Evolutionary conservation across 2,888 invertebrate genomes (phyloP).

Genomic region (Idaea dimidiata): DNA sequence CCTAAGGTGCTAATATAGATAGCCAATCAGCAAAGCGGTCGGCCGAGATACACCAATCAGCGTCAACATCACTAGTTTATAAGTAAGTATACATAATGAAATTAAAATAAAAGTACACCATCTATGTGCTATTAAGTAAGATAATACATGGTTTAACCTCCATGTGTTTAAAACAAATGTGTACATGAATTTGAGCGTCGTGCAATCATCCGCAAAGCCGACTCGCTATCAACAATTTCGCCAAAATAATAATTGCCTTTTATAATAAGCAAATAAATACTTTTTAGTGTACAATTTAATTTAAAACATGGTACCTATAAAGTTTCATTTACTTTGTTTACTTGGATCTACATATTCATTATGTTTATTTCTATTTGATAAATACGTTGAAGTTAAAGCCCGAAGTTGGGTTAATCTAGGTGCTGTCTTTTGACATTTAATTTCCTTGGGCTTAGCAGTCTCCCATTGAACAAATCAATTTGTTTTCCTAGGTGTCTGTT

Average conservation of each 20-base stretch:
- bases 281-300: constrained; percentile 12
- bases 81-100: no score
- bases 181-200: not conserved
- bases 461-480: no score
- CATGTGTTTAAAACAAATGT: no score
- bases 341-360: constrained; percentile 3
- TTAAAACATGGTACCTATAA: constrained; percentile 3
- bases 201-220: not conserved
- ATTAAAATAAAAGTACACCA: no score
- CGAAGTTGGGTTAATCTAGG: not conserved
- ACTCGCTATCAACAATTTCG: not conserved
- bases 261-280: constrained; percentile 16
- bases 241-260: constrained; percentile 22
- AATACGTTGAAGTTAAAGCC: constrained; percentile 2
- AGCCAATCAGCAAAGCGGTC: not conserved
- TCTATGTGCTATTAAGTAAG: no score
- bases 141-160: no score
- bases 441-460: no score
- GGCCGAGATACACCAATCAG: not conserved
- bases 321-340: not conserved
- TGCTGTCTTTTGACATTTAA: not conserved
- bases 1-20: not conserved
- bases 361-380: constrained; percentile 6
- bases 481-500: no score
- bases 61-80: not conserved